Evolutionary conservation across 2,797 vertebrate genomes (phyloP).

Genomic region (Leucoraja ocellata): DNA sequence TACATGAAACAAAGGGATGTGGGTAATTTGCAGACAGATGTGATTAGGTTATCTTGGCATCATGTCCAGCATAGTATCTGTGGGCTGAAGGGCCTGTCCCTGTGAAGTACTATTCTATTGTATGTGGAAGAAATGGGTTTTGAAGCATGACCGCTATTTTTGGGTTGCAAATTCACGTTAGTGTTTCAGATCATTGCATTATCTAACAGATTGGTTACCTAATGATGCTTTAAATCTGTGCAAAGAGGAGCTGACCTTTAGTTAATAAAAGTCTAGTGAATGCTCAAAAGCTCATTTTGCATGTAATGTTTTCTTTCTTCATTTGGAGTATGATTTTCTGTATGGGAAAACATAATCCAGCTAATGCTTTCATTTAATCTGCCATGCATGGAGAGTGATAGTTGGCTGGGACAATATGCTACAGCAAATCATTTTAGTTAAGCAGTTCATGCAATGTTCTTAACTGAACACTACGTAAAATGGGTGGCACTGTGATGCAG

Average conservation of each 20-base stretch:
- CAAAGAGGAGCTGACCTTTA: conserved; percentile 10
- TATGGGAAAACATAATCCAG: neutral
- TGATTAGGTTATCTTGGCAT: no score
- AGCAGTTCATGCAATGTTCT: neutral
- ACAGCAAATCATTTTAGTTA: neutral
- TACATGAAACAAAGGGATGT: no score
- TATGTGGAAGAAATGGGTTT: neutral
- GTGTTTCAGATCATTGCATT: neutral
- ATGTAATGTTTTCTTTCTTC: neutral
- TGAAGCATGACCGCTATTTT: neutral
- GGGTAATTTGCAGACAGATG: no score
- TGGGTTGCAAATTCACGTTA: neutral
- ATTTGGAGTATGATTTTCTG: neutral
- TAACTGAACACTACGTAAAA: no score
- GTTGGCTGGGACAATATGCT: neutral
- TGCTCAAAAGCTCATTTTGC: neutral
- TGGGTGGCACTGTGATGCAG: no score
- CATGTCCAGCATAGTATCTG: no score
- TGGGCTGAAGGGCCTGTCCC: no score
- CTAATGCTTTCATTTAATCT: neutral
- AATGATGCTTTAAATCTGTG: neutral
- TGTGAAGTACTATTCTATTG: no score
- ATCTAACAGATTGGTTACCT: neutral
- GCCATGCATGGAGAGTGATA: neutral
- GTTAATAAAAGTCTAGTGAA: neutral